A percentile compares a stretch with the other conserved stretches of the same genome.
Evolutionary conservation across 1,140 invertebrate genomes (phyloP).

Genomic region (Drosophila elegans): DNA sequence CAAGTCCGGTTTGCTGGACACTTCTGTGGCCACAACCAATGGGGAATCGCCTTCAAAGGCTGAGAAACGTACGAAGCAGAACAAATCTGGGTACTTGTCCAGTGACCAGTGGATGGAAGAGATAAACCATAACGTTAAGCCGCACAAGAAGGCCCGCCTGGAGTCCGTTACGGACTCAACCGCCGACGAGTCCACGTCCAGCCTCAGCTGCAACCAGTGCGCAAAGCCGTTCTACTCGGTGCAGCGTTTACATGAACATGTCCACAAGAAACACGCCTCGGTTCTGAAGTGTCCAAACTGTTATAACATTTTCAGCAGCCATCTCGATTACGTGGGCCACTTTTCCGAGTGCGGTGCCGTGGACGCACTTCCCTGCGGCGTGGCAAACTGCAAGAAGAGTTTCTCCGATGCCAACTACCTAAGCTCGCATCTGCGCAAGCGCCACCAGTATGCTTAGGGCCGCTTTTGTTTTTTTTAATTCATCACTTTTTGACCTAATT

Average conservation of each 20-base stretch:
- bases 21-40: neutral
- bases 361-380: constrained; percentile 39
- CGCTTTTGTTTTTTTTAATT: neutral
- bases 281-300: constrained; percentile 35
- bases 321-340: constrained; percentile 35
- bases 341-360: constrained; percentile 10
- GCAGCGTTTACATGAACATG: constrained; percentile 53
- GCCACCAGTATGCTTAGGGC: constrained; percentile 38
- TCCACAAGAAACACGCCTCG: constrained; percentile 46
- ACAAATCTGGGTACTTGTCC: neutral
- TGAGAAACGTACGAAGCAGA: neutral
- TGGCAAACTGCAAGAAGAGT: constrained; percentile 29
- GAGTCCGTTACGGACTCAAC: constrained; percentile 21
- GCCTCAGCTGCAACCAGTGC: constrained; percentile 52
- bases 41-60: neutral
- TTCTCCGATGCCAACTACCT: constrained; percentile 36
- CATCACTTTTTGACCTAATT: neutral
- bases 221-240: constrained; percentile 27
- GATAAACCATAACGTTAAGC: constrained; percentile 48
- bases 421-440: constrained; percentile 36
- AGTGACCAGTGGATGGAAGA: constrained; percentile 28
- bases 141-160: constrained; percentile 48
- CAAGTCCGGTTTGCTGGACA: neutral
- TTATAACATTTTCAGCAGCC: neutral
- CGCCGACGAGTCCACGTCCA: neutral